A percentile compares a stretch with the other conserved stretches of the same genome.
phyloP scores from a whole-genome alignment of 2,113 vertebrate species.

The Ailurus styani region DNA sequence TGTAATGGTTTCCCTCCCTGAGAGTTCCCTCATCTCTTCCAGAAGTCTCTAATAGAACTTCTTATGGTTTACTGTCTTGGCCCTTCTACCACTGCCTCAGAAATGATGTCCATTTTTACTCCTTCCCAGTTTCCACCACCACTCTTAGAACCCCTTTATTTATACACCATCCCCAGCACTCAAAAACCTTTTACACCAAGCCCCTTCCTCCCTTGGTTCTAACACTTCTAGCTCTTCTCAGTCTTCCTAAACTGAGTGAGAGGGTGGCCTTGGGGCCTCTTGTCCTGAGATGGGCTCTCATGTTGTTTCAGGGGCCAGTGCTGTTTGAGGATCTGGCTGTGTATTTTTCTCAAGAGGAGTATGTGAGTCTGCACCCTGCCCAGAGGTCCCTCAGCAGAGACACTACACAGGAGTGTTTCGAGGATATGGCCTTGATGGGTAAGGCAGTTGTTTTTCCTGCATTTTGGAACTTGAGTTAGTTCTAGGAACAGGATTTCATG shows the following conservation, averaged over 20 bases:
- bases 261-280: background rate
- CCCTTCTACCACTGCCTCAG: background rate
- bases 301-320: conserved; percentile 30
- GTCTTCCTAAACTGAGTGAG: background rate
- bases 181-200: background rate
- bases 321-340: conserved; percentile 60
- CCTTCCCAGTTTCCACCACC: background rate
- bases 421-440: conserved; percentile 16
- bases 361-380: conserved; percentile 32
- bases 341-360: conserved; percentile 66
- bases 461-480: background rate
- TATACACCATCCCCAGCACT: background rate
- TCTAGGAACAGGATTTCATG: background rate
- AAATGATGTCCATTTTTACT: background rate
- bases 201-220: background rate
- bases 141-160: background rate
- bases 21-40: background rate
- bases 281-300: background rate
- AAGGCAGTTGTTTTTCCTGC: conserved; percentile 15
- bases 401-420: background rate
- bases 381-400: background rate
- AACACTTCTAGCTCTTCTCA: background rate
- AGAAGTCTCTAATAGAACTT: background rate
- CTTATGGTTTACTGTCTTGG: background rate
- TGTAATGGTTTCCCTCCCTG: background rate